These are phyloP conservation scores for Promerops cafer DNA, from an alignment of 2,113 vertebrate genomes.

Conservation along the genomic window DNA sequence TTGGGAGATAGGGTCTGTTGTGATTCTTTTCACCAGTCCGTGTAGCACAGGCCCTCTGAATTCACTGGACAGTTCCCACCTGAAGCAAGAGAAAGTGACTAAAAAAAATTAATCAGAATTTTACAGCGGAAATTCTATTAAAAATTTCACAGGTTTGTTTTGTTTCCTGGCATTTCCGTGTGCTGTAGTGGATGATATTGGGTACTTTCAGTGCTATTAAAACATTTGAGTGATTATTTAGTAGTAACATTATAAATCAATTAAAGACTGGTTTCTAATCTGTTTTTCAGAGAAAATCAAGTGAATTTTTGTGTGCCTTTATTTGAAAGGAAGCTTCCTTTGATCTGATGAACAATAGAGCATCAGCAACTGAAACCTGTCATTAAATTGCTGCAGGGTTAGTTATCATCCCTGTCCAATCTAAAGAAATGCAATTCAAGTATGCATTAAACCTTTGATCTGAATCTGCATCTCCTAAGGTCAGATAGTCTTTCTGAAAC, in stretches of 20 bases:
- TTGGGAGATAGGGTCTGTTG: rapidly evolving
- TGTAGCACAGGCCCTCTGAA: neutral
- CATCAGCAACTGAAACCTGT: neutral
- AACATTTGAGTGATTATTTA: neutral
- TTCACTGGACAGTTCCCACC: neutral
- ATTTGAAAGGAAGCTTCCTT: slow-evolving; percentile 11
- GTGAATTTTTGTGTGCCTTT: neutral
- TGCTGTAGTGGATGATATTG: neutral
- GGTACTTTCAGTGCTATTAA: neutral
- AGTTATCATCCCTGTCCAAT: neutral
- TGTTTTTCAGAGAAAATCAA: neutral
- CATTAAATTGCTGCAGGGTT: neutral
- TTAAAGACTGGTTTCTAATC: neutral
- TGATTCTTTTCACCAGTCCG: neutral
- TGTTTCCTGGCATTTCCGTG: neutral
- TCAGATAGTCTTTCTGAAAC: neutral
- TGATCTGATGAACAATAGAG: neutral
- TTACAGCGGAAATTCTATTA: neutral
- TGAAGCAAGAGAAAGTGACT: neutral
- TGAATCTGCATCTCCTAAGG: slow-evolving; percentile 8
- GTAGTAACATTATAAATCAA: neutral
- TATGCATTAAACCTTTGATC: slow-evolving; percentile 11
- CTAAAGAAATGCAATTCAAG: neutral
- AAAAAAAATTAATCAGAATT: neutral
- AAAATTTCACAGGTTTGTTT: neutral